Evolutionary conservation across 1,140 invertebrate species (phyloP).

Genomic region (Augochlora pura): DNA sequence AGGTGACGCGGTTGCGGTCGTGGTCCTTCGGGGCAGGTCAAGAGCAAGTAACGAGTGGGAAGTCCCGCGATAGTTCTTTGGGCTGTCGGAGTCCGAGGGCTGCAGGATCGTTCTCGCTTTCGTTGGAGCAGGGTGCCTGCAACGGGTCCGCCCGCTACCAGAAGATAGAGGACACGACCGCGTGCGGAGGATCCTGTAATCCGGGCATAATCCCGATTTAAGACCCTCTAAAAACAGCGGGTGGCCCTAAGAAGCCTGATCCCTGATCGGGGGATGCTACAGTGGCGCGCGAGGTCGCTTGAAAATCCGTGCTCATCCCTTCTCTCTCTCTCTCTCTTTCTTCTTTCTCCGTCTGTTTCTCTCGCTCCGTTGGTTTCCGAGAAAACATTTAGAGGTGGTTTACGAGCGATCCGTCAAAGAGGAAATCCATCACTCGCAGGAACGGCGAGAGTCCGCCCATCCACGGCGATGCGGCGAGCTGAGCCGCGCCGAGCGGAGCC

Average conservation of each 20-base stretch:
- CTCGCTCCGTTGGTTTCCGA: conserved; percentile 44
- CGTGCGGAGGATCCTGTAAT: conserved; percentile 51
- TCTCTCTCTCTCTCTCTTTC: neutral
- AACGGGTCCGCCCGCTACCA: conserved; percentile 19
- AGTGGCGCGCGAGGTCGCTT: neutral
- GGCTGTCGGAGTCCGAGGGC: neutral
- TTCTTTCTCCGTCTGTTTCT: conserved; percentile 5
- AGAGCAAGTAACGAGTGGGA: neutral
- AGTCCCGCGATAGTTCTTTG: neutral
- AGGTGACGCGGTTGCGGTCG: no score
- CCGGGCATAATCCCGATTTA: conserved; percentile 66
- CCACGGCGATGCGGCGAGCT: conserved; percentile 10
- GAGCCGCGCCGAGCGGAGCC: neutral
- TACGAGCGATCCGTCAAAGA: conserved; percentile 71
- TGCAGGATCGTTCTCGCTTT: conserved; percentile 6
- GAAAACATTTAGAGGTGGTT: conserved; percentile 64
- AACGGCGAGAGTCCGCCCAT: conserved; percentile 57
- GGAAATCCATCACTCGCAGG: conserved; percentile 66
- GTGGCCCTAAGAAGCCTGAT: conserved; percentile 48
- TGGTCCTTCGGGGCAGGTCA: no score
- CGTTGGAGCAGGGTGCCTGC: neutral
- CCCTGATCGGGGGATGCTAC: conserved; percentile 11
- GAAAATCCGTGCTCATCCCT: conserved; percentile 35
- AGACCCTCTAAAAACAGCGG: conserved; percentile 60
- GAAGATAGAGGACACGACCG: conserved; percentile 8